phyloP scores from a whole-genome alignment of 2,888 invertebrate genomes.

The Drosophila hamatofila region DNA sequence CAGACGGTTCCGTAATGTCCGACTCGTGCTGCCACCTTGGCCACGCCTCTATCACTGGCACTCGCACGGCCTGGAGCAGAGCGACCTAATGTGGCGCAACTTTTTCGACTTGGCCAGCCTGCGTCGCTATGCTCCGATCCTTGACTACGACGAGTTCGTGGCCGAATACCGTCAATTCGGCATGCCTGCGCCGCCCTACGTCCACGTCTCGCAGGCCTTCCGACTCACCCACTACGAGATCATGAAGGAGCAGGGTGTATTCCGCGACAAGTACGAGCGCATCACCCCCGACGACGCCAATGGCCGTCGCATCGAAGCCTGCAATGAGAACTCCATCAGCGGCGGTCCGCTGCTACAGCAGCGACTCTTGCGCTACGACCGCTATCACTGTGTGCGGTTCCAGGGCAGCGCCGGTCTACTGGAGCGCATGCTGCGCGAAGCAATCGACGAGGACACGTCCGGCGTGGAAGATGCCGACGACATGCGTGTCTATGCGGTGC shows the following conservation, averaged over 20 bases:
- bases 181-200: constrained; percentile 55
- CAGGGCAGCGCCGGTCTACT: constrained; percentile 91
- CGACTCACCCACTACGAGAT: constrained; percentile 94
- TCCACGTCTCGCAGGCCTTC: constrained; percentile 91
- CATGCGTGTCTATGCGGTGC: constrained; percentile 71
- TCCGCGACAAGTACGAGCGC: constrained; percentile 93
- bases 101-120: constrained; percentile 95
- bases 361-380: constrained; percentile 89
- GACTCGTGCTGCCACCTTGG: constrained; percentile 96
- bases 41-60: constrained; percentile 96
- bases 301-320: constrained; percentile 29
- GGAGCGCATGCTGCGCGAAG: constrained; percentile 87
- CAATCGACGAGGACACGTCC: constrained; percentile 54
- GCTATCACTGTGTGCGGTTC: constrained; percentile 90
- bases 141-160: constrained; percentile 94
- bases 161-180: constrained; percentile 86
- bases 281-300: constrained; percentile 85
- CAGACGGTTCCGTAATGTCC: constrained; percentile 86
- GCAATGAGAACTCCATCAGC: constrained; percentile 65
- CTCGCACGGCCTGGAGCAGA: constrained; percentile 87
- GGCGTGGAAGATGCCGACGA: constrained; percentile 62
- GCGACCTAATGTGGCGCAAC: constrained; percentile 90
- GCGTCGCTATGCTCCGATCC: constrained; percentile 89
- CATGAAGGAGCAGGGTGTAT: constrained; percentile 92
- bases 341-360: constrained; percentile 90